Percentiles rank a stretch among this genome's conserved stretches.
These are phyloP conservation scores for Diploscapter pachys DNA, from an alignment of 1,140 invertebrate species.

Conservation along the genomic window DNA sequence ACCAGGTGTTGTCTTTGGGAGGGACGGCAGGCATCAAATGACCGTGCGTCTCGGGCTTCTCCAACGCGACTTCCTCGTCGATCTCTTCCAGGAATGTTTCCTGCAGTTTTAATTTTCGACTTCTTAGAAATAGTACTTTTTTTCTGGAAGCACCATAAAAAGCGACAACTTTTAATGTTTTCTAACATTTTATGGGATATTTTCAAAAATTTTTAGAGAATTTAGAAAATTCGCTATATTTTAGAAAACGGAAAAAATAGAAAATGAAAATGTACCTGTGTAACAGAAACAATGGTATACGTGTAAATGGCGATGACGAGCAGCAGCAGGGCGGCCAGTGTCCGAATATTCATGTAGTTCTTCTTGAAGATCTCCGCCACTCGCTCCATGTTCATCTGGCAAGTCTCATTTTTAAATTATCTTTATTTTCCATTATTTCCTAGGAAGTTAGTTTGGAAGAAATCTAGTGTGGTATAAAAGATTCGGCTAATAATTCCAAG, in stretches of 20 bases:
- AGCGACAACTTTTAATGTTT: neutral
- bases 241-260: constrained; percentile 16
- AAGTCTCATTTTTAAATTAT: too few relatives aligned
- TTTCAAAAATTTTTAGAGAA: neutral
- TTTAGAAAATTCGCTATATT: neutral
- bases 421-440: too few relatives aligned
- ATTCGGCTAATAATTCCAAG: neutral
- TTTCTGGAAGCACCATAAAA: neutral
- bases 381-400: constrained; percentile 45
- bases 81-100: constrained; percentile 59
- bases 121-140: neutral
- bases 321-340: constrained; percentile 24
- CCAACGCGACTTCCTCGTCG: constrained; percentile 53
- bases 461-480: neutral
- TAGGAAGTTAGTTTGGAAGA: too few relatives aligned
- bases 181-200: neutral
- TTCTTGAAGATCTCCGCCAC: constrained; percentile 54
- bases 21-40: constrained; percentile 4
- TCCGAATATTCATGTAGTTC: constrained; percentile 52
- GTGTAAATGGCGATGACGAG: constrained; percentile 28
- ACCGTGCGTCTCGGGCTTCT: constrained; percentile 38
- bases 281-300: constrained; percentile 18
- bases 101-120: constrained; percentile 28
- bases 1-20: too few relatives aligned
- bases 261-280: neutral